Evolutionary conservation across 2,113 vertebrate genomes (phyloP).

Genomic region (Gymnorhina tibicen): DNA sequence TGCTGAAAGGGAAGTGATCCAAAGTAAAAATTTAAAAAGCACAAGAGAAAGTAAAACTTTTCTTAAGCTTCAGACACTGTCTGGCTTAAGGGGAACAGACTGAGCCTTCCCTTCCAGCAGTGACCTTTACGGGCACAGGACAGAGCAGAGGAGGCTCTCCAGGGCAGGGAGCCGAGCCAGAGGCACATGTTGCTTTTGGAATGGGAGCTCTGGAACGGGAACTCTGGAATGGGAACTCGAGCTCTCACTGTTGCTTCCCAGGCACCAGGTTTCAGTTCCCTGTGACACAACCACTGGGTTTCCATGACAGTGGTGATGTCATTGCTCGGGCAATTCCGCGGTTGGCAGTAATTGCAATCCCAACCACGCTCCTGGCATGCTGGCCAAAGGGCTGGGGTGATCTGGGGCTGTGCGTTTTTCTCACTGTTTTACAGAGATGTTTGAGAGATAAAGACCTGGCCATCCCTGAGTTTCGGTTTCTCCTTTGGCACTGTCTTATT

Average conservation of each 20-base stretch:
- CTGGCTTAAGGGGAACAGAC: background rate
- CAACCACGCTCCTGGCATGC: background rate
- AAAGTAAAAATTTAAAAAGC: background rate
- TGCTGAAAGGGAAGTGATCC: background rate
- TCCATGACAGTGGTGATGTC: background rate
- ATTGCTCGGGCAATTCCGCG: background rate
- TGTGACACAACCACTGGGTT: background rate
- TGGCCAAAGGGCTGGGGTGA: background rate
- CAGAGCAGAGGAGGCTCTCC: background rate
- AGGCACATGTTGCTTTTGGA: background rate
- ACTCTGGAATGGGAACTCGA: background rate
- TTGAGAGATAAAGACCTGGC: background rate
- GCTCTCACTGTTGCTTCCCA: background rate
- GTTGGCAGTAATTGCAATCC: background rate
- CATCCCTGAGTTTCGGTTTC: background rate
- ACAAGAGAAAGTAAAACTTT: conserved; percentile 7
- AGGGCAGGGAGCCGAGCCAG: background rate
- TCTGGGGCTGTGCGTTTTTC: background rate
- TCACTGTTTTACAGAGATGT: background rate
- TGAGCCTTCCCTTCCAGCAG: background rate
- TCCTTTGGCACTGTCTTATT: background rate
- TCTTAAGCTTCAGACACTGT: background rate
- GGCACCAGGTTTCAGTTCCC: background rate
- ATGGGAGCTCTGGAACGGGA: background rate
- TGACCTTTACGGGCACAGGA: background rate